phyloP scores from a whole-genome alignment of 2,113 vertebrate genomes.

The Jacana jacana region DNA sequence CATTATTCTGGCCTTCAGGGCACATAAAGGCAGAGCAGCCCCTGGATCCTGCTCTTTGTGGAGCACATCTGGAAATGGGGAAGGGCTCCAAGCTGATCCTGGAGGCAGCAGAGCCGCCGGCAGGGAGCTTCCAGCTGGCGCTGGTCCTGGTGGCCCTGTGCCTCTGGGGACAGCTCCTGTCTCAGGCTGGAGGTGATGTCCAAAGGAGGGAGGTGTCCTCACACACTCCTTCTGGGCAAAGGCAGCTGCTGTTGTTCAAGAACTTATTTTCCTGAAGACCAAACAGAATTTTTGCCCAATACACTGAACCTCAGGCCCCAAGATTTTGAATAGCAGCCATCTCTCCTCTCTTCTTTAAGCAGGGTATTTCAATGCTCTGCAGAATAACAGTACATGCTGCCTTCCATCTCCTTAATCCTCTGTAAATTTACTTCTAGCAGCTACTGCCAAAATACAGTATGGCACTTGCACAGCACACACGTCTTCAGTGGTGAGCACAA shows the following conservation, averaged over 20 bases:
- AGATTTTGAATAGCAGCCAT: background rate
- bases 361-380: background rate
- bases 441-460: conserved; percentile 61
- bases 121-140: background rate
- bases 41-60: background rate
- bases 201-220: background rate
- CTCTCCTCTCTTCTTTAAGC: conserved; percentile 23
- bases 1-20: background rate
- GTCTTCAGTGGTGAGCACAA: conserved; percentile 50
- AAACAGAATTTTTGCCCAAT: background rate
- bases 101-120: background rate
- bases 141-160: background rate
- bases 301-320: background rate
- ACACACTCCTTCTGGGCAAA: background rate
- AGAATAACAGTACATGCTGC: background rate
- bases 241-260: background rate
- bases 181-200: accelerated
- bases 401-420: conserved; percentile 55
- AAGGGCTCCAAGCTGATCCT: background rate
- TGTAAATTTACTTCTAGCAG: conserved; percentile 42
- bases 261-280: background rate
- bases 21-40: background rate
- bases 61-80: background rate
- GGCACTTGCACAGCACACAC: conserved; percentile 24
- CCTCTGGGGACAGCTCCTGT: background rate